Conservation (phyloP, 2,888 invertebrate species). For the Drosophila greeni region DNA sequence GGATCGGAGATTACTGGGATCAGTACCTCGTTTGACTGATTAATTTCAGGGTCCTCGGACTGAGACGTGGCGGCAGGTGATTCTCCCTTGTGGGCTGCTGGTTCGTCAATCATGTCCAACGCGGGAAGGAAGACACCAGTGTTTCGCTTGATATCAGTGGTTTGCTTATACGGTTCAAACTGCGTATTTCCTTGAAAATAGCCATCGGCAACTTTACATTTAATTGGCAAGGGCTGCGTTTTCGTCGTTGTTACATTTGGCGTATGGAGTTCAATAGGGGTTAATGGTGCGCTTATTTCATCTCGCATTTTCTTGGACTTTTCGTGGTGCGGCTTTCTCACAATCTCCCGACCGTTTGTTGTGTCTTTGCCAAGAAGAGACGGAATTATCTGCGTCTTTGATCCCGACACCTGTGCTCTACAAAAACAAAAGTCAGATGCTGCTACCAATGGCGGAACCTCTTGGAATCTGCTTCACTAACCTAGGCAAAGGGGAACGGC, state of each 20-base stretch:
- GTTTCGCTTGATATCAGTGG: background rate
- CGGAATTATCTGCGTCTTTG: slow-evolving; percentile 8
- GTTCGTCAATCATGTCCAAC: background rate
- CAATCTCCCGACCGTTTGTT: background rate
- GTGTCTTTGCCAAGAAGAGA: slow-evolving; percentile 8
- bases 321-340: background rate
- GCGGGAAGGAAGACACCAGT: background rate
- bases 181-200: background rate
- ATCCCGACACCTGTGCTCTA: background rate
- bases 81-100: background rate
- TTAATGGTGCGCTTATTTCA: slow-evolving; percentile 8
- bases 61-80: background rate
- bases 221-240: background rate
- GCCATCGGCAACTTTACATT: background rate
- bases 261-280: slow-evolving; percentile 8
- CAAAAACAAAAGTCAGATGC: slow-evolving; percentile 13
- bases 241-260: background rate
- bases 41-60: background rate
- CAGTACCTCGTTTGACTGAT: background rate
- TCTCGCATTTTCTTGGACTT: slow-evolving; percentile 1
- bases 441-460: slow-evolving; percentile 7
- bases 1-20: background rate
- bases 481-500: slow-evolving; percentile 41
- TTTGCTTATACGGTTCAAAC: background rate
- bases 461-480: slow-evolving; percentile 21